Conservation (phyloP, 2,113 vertebrate genomes). For the Sminthopsis crassicaudata region DNA sequence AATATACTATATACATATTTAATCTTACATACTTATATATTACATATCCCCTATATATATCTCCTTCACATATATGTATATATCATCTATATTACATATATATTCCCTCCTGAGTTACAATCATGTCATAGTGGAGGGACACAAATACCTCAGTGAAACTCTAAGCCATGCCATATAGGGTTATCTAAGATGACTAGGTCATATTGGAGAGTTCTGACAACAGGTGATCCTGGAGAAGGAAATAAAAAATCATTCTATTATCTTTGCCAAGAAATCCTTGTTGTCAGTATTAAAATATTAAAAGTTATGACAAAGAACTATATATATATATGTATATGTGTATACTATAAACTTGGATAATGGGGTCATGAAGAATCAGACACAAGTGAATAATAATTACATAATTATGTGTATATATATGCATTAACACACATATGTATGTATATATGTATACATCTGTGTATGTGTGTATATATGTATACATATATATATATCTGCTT, state of each 20-base stretch:
- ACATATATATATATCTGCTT: not conserved
- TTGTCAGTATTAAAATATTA: not conserved
- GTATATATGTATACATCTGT: too few relatives aligned
- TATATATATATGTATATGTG: too few relatives aligned
- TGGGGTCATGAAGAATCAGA: not conserved
- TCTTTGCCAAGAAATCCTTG: not conserved
- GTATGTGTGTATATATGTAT: not conserved
- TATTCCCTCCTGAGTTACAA: not conserved
- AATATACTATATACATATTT: too few relatives aligned
- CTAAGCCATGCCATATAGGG: not conserved
- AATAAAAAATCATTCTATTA: not conserved
- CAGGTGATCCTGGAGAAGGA: not conserved
- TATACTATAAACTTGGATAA: not conserved
- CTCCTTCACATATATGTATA: too few relatives aligned
- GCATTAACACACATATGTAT: too few relatives aligned
- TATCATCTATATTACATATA: too few relatives aligned
- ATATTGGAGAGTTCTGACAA: not conserved
- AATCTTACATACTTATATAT: too few relatives aligned
- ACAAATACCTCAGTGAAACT: not conserved
- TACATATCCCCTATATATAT: too few relatives aligned
- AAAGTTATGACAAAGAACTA: not conserved
- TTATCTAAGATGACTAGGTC: not conserved
- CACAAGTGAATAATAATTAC: not conserved
- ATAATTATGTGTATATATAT: too few relatives aligned
- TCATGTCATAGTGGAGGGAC: not conserved